These are phyloP conservation scores for Phthorimaea operculella DNA, from an alignment of 1,140 invertebrate species.

Conservation along the genomic window DNA sequence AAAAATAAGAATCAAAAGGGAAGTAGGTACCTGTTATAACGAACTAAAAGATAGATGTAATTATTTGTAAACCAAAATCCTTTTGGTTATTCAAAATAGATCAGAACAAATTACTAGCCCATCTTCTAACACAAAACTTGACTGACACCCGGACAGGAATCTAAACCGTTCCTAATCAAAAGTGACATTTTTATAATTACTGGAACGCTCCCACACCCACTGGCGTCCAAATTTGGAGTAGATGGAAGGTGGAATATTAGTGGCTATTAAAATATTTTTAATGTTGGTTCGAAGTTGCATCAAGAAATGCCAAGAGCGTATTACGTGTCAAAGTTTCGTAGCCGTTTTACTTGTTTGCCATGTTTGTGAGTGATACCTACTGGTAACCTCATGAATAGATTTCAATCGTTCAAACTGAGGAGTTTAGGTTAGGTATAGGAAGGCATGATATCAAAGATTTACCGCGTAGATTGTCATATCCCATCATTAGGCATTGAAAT, in stretches of 20 bases:
- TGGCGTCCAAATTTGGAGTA: constrained; percentile 9
- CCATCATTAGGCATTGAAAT: too few relatives aligned
- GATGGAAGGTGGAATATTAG: constrained; percentile 22
- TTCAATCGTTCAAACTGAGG: too few relatives aligned
- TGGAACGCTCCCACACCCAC: constrained; percentile 11
- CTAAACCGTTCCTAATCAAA: constrained; percentile 48
- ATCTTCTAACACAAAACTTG: constrained; percentile 9
- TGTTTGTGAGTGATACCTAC: too few relatives aligned
- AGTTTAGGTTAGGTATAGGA: too few relatives aligned
- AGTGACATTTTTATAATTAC: constrained; percentile 55
- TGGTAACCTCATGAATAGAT: too few relatives aligned
- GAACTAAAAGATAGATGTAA: not conserved
- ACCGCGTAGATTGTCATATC: too few relatives aligned
- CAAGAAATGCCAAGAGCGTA: too few relatives aligned
- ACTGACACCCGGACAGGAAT: constrained; percentile 33
- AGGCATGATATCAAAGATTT: too few relatives aligned
- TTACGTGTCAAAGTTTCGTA: too few relatives aligned
- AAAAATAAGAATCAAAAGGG: too few relatives aligned
- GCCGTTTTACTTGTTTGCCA: too few relatives aligned
- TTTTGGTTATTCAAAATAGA: not conserved
- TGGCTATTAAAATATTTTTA: constrained; percentile 27
- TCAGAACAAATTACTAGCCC: not conserved
- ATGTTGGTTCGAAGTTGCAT: constrained; percentile 10
- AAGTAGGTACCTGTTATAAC: too few relatives aligned
- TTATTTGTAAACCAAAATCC: not conserved